Base-by-base conservation (phyloP, 2,113 vertebrate genomes). In the Riparia riparia region DNA sequence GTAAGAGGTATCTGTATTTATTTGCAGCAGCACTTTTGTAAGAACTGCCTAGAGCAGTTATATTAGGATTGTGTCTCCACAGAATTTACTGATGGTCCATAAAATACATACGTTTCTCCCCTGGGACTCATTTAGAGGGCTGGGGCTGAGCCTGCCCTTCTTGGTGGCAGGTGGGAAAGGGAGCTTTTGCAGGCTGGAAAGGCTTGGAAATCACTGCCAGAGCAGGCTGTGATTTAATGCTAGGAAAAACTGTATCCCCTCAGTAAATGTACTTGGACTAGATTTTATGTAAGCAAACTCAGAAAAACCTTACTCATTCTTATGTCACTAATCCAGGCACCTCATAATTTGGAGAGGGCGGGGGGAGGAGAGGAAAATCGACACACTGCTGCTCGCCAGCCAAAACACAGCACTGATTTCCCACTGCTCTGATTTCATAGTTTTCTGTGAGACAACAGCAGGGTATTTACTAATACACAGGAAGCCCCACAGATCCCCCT, bases 251-350 rank as follows among this genome's bases (percentile, higher is more conserved):
- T 44, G 32, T 57, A 72, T 87, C 63, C 87, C 26, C 22, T 82
- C 56, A 77, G 58, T 81, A 90, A 90, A 61, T 34, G 57, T 39
- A 72, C 57, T 95, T 81, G 69, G 81, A 74, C 60, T 82, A 57
- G 44, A 53, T 60, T 84, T 61, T 86, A 61, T 49, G 47, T 65
- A 90, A 82, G 84, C 54, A 65, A 84, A 80, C 3, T 26, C 86
- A 95, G 91, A 93, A 95, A 91, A 94, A 39, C 53, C 61, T 94
- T 86, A 93, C 81, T 95, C 91, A 89, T 79, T 84, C 86, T 96
- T 86, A 61, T 18, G 84, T 91, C 94, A 94, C 70, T 82, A 87
- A 93, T 82, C 70, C 94, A 93, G 24, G 24, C 91, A 91, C 91
- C 70, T 91, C 94, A 72, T 90, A 87, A 93, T 82, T 91, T 93